Base-by-base conservation (phyloP, 2,113 vertebrate genomes). In the Galeopterus variegatus region DNA sequence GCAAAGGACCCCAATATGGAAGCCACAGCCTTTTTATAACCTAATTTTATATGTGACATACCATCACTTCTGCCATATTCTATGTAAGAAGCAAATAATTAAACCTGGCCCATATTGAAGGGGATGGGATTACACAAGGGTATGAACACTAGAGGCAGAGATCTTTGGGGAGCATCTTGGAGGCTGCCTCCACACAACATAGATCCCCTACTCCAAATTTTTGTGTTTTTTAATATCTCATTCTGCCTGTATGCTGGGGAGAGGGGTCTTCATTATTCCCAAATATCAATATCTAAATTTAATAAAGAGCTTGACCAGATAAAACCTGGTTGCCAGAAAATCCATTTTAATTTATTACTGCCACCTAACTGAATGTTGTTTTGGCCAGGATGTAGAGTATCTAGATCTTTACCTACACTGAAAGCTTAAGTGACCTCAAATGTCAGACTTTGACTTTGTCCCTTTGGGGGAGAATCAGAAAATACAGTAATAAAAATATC, bases 121-220 rank as follows among this genome's bases (percentile, higher is more conserved):
- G 0, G 4, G 11, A 80, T 77, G 19, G 52, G 33, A 2, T 6
- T 58, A 2, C 2, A 4, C 12, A 13, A 11, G 50, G 41, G 6
- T 19, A 3, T 21, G 3, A 19, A 14, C 19, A 28, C 50, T 12
- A 18, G 77, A 54, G 4, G 23, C 13, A 60, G 92, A 62, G n/a
- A n/a, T 79, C 36, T 0, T 5, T 33, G 18, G 2, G 6, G 15
- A 31, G 4, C 8, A 5, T 6, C 2, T 23, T 19, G 23, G 36
- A 36, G 12, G 41, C 9, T 23, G 8, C 18, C 31, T 58, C n/a
- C 18, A 13, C 0, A 3, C 6, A 13, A 24, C 8, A 0, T 3
- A 72, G 8, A 64, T 15, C 0, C 10, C 28, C 4, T 2, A 1
- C 18, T 48, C 18, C 36, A 15, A 62, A 45, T 3, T 23, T 6